phyloP scores from a whole-genome alignment of 2,888 invertebrate species.

The Rotaria socialis region DNA sequence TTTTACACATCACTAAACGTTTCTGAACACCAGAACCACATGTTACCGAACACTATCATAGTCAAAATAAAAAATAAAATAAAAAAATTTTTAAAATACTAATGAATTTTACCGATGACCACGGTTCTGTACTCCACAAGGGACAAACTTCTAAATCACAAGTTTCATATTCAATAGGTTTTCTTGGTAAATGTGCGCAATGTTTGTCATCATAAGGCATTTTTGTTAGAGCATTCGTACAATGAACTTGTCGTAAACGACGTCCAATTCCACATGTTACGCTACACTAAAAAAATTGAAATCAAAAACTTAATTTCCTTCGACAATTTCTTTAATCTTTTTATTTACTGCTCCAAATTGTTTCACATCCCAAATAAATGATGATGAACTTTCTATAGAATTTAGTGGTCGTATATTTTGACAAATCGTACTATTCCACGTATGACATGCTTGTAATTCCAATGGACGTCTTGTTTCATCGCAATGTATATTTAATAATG shows the following conservation, averaged over 20 bases:
- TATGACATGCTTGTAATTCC: background rate
- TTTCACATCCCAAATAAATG: constrained; percentile 6
- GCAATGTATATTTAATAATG: background rate
- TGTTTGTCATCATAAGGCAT: background rate
- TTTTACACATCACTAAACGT: background rate
- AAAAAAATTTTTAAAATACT: no score
- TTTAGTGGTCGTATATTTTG: background rate
- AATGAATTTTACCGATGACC: background rate
- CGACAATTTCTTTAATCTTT: background rate
- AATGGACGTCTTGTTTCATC: background rate
- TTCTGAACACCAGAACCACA: background rate
- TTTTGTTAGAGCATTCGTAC: background rate
- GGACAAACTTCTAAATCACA: background rate
- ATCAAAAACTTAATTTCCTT: background rate
- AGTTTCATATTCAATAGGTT: background rate
- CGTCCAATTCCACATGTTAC: background rate
- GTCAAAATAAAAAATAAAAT: background rate
- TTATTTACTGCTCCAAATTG: background rate
- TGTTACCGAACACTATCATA: background rate
- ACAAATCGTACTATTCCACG: background rate
- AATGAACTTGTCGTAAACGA: background rate
- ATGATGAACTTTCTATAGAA: background rate
- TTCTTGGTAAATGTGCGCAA: background rate
- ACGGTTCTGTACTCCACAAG: background rate
- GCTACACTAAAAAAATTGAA: background rate